Base-by-base conservation (phyloP, 2,797 vertebrate genomes). In the Bradypus variegatus region DNA sequence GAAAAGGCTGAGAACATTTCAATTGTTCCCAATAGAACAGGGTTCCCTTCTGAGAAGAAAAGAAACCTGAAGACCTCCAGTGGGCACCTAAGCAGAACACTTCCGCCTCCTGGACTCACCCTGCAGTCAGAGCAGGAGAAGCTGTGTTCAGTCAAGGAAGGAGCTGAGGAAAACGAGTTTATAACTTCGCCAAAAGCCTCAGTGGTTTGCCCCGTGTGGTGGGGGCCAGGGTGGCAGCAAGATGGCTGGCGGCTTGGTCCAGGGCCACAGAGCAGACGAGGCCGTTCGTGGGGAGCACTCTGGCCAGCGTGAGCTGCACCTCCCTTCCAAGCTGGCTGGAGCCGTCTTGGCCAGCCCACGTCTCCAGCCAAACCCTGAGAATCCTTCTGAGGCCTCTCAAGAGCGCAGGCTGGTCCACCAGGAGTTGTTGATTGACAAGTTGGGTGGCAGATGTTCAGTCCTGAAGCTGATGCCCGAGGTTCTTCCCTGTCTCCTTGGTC, bases 11-110 rank as follows among this genome's bases (percentile, higher is more conserved):
- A 94, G 81, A 58, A 69, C 33, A 77, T 87, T 92, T 92, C 79
- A 87, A 77, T 88, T 94, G 89, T 92, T 92, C 48, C 79, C 73
- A 84, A 19, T 58, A 78, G 78, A 87, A 73, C 36, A 48, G 8
- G 5, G 23, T 48, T 87, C 64, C 69, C 38, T 78, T 76, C 72
- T 38, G 58, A 38, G 58, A 38, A 81, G 64, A 84, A 92, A 75
- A 48, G 31, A 81, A 92, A 21, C 75, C 58, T 11, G 13, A 73
- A 76, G 78, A 21, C 41, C 33, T 84, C 84, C 72, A 25, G 16
- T 58, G 36, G 45, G 45, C 38, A 19, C 33, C 8, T 38, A 79
- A 81, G 65, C 21, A 83, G 65, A 81, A 73, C 36, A 29, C 21
- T 29, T 9, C 13, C 21, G 13, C 55, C 45, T 45, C 19, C 21